Evolutionary conservation across 2,113 vertebrate genomes (phyloP).

Genomic region (Calonectris borealis): DNA sequence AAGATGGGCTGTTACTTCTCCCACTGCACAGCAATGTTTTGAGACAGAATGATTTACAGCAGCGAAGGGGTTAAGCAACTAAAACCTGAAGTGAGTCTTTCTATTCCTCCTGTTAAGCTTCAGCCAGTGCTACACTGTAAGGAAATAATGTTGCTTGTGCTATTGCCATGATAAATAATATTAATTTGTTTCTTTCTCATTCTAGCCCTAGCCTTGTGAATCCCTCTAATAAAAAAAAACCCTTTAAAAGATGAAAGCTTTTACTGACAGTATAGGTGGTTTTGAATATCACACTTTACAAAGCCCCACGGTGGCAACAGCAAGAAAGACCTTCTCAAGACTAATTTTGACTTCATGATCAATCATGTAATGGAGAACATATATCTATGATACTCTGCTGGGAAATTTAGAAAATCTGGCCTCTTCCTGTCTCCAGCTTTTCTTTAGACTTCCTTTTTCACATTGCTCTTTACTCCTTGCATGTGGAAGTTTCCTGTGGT

Average conservation of each 20-base stretch:
- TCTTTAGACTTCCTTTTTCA: not conserved
- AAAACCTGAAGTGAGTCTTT: not conserved
- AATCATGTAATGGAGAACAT: not conserved
- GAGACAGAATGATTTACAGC: not conserved
- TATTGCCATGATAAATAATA: constrained; percentile 4
- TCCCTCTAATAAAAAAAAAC: not conserved
- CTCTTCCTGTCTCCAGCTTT: not conserved
- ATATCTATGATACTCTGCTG: not conserved
- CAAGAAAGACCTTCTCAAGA: not conserved
- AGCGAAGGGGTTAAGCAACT: not conserved
- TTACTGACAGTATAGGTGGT: not conserved
- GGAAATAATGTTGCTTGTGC: not conserved
- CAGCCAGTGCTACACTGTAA: not conserved
- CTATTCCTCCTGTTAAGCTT: not conserved
- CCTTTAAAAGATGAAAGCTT: not conserved
- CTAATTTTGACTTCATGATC: not conserved
- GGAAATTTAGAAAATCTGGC: not conserved
- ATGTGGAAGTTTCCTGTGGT: not conserved
- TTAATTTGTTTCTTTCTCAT: not conserved
- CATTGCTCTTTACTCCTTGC: not conserved
- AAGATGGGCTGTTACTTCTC: not conserved
- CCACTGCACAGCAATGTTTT: not conserved
- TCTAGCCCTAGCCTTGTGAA: not conserved
- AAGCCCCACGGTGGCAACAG: not conserved
- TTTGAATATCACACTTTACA: not conserved